These are phyloP conservation scores for Drosophila leonis DNA, from an alignment of 2,888 invertebrate species.

Conservation along the genomic window DNA sequence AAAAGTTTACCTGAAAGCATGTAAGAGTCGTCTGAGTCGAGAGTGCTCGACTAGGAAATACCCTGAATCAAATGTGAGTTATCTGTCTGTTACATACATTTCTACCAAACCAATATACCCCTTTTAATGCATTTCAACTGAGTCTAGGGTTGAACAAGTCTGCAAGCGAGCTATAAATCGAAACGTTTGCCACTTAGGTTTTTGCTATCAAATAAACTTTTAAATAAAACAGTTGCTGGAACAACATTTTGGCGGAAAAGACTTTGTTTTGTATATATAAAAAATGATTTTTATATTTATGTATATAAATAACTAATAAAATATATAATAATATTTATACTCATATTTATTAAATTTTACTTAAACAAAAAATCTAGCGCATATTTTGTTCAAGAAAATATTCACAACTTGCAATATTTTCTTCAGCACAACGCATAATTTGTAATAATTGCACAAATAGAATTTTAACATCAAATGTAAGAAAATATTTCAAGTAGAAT, in stretches of 20 bases:
- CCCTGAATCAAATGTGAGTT: too few species aligned
- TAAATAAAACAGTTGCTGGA: background rate
- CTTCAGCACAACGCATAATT: background rate
- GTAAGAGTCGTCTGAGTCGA: too few species aligned
- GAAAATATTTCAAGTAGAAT: too few species aligned
- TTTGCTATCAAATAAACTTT: background rate
- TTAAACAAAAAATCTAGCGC: background rate
- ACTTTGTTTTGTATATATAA: background rate
- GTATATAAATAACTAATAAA: background rate
- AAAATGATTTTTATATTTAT: background rate
- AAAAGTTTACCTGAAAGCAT: too few species aligned
- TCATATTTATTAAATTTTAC: background rate
- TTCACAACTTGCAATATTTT: background rate
- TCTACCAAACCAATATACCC: background rate
- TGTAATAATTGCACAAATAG: background rate
- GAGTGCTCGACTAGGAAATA: background rate
- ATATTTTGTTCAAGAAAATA: background rate
- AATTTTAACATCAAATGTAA: background rate
- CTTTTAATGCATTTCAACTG: background rate
- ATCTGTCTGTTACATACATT: background rate
- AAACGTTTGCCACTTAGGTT: background rate
- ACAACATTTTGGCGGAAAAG: background rate
- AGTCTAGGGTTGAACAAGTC: background rate
- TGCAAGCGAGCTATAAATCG: background rate
- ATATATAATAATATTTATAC: background rate